Evolutionary conservation across 2,888 invertebrate genomes (phyloP).

Genomic region (Drosophila subsilvestris): DNA sequence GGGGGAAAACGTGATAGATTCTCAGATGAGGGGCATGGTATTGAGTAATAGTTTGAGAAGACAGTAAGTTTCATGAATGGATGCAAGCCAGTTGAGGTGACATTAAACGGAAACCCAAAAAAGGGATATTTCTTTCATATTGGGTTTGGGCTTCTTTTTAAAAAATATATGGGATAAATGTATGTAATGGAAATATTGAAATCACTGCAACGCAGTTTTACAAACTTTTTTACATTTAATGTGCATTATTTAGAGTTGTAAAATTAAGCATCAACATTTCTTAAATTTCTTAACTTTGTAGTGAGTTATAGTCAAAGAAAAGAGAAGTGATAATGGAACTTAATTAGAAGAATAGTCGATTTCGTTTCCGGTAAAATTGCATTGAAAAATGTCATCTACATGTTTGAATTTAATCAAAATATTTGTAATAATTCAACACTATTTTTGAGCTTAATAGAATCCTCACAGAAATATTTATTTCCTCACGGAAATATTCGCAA

Average conservation of each 20-base stretch:
- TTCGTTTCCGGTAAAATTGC: neutral
- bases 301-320: neutral
- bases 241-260: neutral
- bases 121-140: neutral
- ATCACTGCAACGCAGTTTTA: neutral
- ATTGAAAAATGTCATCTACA: neutral
- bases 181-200: no score
- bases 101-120: no score
- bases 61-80: neutral
- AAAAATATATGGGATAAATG: no score
- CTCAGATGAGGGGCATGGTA: conserved; percentile 11
- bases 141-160: no score
- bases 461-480: neutral
- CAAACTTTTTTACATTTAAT: no score
- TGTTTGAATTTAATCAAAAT: neutral
- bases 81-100: neutral
- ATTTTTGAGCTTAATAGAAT: no score
- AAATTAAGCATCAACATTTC: no score
- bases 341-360: neutral
- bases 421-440: no score
- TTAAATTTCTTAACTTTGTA: neutral
- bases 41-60: conserved; percentile 29
- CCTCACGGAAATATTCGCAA: neutral
- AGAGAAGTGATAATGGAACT: neutral
- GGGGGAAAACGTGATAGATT: conserved; percentile 16